phyloP scores from a whole-genome alignment of 2,113 vertebrate genomes.

The Hemichromis elongatus region DNA sequence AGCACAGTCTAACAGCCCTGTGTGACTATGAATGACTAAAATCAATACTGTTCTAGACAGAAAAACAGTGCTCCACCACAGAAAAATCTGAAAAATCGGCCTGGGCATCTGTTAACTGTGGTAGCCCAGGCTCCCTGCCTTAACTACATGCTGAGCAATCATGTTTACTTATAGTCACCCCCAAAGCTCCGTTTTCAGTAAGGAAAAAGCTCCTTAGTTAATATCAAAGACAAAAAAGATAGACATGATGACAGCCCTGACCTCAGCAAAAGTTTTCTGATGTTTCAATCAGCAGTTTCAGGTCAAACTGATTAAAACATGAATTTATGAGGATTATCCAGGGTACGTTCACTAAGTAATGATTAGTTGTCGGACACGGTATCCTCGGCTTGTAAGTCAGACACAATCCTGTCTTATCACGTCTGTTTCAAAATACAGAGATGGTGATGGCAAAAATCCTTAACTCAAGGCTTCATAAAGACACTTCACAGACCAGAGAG shows the following conservation, averaged over 20 bases:
- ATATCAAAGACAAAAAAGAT: background rate
- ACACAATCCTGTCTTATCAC: background rate
- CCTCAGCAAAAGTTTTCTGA: background rate
- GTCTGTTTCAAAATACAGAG: background rate
- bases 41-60: background rate
- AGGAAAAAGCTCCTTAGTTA: background rate
- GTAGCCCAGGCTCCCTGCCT: background rate
- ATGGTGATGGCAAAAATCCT: too few species aligned
- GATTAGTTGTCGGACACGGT: background rate
- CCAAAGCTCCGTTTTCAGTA: background rate
- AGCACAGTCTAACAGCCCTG: accelerated
- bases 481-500: background rate
- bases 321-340: background rate
- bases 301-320: background rate
- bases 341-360: accelerated
- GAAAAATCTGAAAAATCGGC: background rate
- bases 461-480: background rate
- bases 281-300: background rate
- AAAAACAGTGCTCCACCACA: background rate
- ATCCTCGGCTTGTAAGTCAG: background rate
- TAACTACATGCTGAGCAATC: background rate
- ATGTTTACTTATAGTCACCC: background rate
- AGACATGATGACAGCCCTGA: background rate
- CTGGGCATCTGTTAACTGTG: background rate
- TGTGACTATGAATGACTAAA: background rate